These are phyloP conservation scores for Hirtodrosophila cameraria DNA, from an alignment of 2,888 invertebrate genomes.

Conservation along the genomic window DNA sequence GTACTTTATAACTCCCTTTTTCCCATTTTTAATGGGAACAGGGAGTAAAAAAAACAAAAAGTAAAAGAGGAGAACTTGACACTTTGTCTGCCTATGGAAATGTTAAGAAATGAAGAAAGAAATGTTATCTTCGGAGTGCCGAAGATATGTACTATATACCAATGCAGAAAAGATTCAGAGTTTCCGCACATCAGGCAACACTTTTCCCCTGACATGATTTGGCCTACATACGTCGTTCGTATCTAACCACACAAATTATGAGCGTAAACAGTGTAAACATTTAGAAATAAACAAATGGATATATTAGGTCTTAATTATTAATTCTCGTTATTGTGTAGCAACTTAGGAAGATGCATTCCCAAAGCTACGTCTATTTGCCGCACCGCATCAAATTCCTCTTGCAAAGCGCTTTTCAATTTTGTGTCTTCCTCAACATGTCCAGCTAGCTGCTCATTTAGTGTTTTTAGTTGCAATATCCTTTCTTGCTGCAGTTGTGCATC, in stretches of 20 bases:
- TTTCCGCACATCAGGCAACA: too few species aligned
- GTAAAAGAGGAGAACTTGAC: too few species aligned
- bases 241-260: constrained; percentile 60
- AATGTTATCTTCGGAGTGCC: too few species aligned
- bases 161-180: too few species aligned
- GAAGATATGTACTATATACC: too few species aligned
- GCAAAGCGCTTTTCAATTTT: constrained; percentile 1
- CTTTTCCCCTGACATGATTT: too few species aligned
- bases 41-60: too few species aligned
- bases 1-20: too few species aligned
- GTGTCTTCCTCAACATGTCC: constrained; percentile 5
- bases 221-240: constrained; percentile 29
- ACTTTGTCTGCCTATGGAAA: too few species aligned
- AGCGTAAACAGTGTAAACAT: constrained; percentile 41
- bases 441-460: neutral
- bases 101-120: too few species aligned
- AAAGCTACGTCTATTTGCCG: constrained; percentile 1
- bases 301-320: constrained; percentile 37
- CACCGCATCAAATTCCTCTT: constrained; percentile 16
- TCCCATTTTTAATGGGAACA: too few species aligned
- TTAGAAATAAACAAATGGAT: constrained; percentile 51
- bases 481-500: constrained; percentile 17
- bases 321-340: too few species aligned
- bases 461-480: constrained; percentile 4
- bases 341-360: constrained; percentile 4